These are phyloP conservation scores for Sebastes taczanowskii DNA, from an alignment of 2,797 vertebrate species.

Conservation along the genomic window DNA sequence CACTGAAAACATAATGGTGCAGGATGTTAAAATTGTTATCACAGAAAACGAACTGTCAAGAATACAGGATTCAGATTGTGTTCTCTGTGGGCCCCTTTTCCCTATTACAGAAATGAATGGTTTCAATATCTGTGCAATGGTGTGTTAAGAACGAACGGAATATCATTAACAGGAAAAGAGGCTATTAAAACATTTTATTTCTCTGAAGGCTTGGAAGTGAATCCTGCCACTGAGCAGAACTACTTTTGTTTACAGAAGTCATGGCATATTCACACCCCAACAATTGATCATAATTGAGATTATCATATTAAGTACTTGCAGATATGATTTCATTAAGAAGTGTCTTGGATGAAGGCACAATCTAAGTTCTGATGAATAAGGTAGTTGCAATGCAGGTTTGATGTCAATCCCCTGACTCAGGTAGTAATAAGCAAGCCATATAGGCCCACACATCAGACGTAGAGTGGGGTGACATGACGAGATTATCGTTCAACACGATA, in stretches of 20 bases:
- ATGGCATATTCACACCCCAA: constrained; percentile 71
- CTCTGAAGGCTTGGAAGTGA: constrained; percentile 80
- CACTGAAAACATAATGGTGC: constrained; percentile 28
- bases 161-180: constrained; percentile 90
- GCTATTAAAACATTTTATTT: constrained; percentile 88
- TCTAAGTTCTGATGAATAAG: constrained; percentile 60
- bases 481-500: too few species aligned
- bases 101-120: constrained; percentile 92
- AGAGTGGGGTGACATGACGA: too few species aligned
- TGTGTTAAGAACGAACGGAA: constrained; percentile 90
- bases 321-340: constrained; percentile 76
- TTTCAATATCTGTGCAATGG: constrained; percentile 93
- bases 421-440: background rate
- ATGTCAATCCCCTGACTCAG: background rate
- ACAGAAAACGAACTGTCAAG: constrained; percentile 69
- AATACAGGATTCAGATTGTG: constrained; percentile 73
- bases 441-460: background rate
- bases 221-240: constrained; percentile 82
- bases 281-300: constrained; percentile 82
- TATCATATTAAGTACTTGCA: constrained; percentile 81
- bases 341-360: constrained; percentile 71
- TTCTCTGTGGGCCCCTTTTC: constrained; percentile 76
- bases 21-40: constrained; percentile 59
- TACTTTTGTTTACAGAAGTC: constrained; percentile 79
- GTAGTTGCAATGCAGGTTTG: constrained; percentile 42